Percentiles rank a stretch among this genome's conserved stretches.
phyloP scores from a whole-genome alignment of 2,888 invertebrate species.

The Resseliella maxima region DNA sequence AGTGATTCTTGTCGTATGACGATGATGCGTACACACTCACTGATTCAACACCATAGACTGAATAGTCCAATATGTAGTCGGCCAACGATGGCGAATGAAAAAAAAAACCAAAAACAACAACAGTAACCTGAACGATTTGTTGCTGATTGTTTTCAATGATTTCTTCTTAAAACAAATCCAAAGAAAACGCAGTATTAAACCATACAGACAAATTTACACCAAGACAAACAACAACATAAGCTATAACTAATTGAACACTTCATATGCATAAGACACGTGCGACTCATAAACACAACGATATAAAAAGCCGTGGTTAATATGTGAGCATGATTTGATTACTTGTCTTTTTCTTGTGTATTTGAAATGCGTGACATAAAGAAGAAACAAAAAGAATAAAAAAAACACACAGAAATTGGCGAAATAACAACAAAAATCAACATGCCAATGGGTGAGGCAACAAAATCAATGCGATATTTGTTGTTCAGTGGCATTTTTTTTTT shows the following conservation, averaged over 20 bases:
- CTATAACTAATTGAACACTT: conserved; percentile 39
- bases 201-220: conserved; percentile 19
- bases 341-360: neutral
- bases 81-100: neutral
- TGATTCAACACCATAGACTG: neutral
- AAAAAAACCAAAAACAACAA: neutral
- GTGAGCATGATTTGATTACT: neutral
- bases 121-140: neutral
- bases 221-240: neutral
- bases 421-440: neutral
- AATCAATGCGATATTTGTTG: conserved; percentile 47
- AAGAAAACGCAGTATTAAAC: neutral
- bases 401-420: neutral
- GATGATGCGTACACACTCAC: conserved; percentile 16
- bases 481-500: conserved; percentile 41
- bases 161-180: conserved; percentile 1
- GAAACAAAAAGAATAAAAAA: neutral
- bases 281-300: conserved; percentile 40
- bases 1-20: conserved; percentile 14
- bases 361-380: neutral
- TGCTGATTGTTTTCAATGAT: neutral
- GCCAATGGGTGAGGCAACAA: conserved; percentile 33
- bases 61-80: neutral
- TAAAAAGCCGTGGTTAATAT: neutral
- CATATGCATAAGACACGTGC: conserved; percentile 50